phyloP scores from a whole-genome alignment of 1,140 invertebrate genomes.

The Helicorthomorpha holstii region DNA sequence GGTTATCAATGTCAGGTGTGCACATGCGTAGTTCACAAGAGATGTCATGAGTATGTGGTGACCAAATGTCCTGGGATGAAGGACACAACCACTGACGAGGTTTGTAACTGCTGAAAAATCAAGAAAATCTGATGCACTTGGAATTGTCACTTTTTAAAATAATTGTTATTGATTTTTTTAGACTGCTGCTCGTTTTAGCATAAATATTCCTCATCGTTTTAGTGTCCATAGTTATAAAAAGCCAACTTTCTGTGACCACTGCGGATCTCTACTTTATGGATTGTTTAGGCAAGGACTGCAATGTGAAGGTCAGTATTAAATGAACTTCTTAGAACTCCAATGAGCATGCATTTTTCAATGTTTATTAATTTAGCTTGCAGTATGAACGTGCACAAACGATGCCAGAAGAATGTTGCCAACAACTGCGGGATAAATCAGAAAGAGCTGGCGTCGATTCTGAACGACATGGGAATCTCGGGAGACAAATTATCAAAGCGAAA shows the following conservation, averaged over 20 bases:
- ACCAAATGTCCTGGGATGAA: constrained; percentile 92
- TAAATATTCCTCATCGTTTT: constrained; percentile 91
- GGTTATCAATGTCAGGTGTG: constrained; percentile 99
- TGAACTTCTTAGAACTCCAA: not conserved
- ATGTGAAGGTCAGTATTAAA: constrained; percentile 59
- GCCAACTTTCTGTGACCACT: constrained; percentile 99
- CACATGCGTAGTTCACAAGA: constrained; percentile 93
- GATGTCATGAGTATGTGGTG: constrained; percentile 83
- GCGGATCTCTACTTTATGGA: constrained; percentile 90
- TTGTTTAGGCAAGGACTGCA: constrained; percentile 91
- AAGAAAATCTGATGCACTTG: too few species aligned
- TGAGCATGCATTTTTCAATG: not conserved
- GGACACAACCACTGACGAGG: constrained; percentile 37
- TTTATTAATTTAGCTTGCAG: constrained; percentile 51
- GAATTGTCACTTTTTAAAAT: too few species aligned
- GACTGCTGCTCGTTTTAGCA: constrained; percentile 65
- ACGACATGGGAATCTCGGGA: constrained; percentile 76
- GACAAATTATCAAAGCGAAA: constrained; percentile 58
- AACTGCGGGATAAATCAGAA: constrained; percentile 98
- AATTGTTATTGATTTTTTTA: not conserved
- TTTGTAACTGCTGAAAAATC: constrained; percentile 8
- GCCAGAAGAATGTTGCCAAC: constrained; percentile 97
- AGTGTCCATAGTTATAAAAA: constrained; percentile 79
- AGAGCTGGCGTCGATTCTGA: constrained; percentile 81
- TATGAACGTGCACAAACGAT: constrained; percentile 97